A percentile compares a stretch with the other conserved stretches of the same genome.
Evolutionary conservation across 1,140 invertebrate species (phyloP).

Genomic region (Apis laboriosa): DNA sequence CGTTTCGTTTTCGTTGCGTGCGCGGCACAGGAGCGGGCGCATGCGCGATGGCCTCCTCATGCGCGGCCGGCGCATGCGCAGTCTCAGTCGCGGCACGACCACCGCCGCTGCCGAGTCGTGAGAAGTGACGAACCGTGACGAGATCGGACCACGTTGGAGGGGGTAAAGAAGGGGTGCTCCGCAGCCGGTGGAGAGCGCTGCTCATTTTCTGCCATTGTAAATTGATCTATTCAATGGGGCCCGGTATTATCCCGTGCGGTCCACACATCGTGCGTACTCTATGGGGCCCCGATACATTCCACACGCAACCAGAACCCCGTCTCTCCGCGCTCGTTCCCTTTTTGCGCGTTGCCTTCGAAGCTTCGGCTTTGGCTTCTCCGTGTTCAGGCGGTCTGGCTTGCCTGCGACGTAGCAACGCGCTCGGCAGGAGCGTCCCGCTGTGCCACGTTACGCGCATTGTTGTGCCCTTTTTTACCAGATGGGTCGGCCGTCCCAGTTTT

Average conservation of each 20-base stretch:
- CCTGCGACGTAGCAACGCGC: conserved; percentile 56
- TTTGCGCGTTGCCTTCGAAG: conserved; percentile 54
- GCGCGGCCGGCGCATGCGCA: conserved; percentile 41
- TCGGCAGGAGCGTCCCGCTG: conserved; percentile 68
- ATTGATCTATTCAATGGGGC: conserved; percentile 79
- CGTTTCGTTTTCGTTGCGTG: conserved; percentile 64
- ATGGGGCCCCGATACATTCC: conserved; percentile 68
- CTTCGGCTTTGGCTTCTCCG: conserved; percentile 29
- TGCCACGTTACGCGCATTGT: conserved; percentile 66
- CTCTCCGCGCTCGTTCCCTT: conserved; percentile 45
- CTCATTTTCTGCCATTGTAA: conserved; percentile 79
- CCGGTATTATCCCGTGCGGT: conserved; percentile 70
- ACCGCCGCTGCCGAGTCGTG: conserved; percentile 48
- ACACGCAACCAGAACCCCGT: conserved; percentile 38
- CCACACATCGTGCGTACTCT: conserved; percentile 57
- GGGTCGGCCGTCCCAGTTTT: conserved; percentile 59
- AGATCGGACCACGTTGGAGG: conserved; percentile 18
- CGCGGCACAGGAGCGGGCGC: conserved; percentile 27
- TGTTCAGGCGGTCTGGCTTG: neutral
- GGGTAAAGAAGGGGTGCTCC: conserved; percentile 29
- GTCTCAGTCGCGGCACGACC: conserved; percentile 47
- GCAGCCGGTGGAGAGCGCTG: conserved; percentile 58
- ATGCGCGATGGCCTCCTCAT: conserved; percentile 21
- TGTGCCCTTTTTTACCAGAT: conserved; percentile 65
- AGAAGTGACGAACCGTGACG: conserved; percentile 57